Percentiles rank a stretch among this genome's conserved stretches.
phyloP scores from a whole-genome alignment of 2,113 vertebrate genomes.

The Xenopus tropicalis region UCB_Xtro_10.0 CM004449.2:117531501-117532000 shows the following conservation, averaged over 20 bases:
- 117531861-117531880: neutral
- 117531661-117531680: neutral
- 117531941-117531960: constrained; percentile 28
- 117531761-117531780: constrained; percentile 26
- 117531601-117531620: neutral
- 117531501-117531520: constrained; percentile 21
- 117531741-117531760: constrained; percentile 32
- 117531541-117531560: neutral
- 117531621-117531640: constrained; percentile 3
- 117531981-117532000: constrained; percentile 41
- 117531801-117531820: constrained; percentile 11
- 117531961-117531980: constrained; percentile 34
- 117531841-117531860: constrained; percentile 18
- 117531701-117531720: constrained; percentile 26
- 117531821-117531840: neutral
- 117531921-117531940: constrained; percentile 41
- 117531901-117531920: constrained; percentile 13
- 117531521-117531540: neutral
- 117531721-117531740: constrained; percentile 46
- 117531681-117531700: constrained; percentile 9
- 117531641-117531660: neutral
- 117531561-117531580: neutral
- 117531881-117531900: neutral
- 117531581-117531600: constrained; percentile 10
- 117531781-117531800: constrained; percentile 24